Conservation (phyloP, 2,113 vertebrate genomes). For the Scomber colias region DNA sequence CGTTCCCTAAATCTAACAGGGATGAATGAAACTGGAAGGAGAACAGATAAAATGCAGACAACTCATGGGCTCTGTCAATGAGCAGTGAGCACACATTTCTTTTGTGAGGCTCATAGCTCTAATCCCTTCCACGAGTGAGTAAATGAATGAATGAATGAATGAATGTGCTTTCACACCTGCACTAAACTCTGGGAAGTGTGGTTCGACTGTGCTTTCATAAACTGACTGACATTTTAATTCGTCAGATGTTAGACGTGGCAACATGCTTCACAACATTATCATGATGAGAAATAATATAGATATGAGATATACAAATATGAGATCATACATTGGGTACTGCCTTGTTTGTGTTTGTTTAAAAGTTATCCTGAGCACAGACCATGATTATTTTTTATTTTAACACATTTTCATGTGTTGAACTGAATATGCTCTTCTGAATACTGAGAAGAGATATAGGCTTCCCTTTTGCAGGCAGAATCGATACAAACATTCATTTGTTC, state of each 20-base stretch:
- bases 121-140: slow-evolving; percentile 14
- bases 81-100: slow-evolving; percentile 21
- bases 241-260: not conserved
- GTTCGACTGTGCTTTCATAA: not conserved
- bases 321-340: no score
- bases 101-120: slow-evolving; percentile 31
- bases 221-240: not conserved
- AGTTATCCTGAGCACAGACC: no score
- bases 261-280: not conserved
- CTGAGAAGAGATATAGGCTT: no score
- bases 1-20: not conserved
- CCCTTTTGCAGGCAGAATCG: no score
- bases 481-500: no score
- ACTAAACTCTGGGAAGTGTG: not conserved
- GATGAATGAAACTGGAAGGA: slow-evolving; percentile 29
- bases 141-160: not conserved
- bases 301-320: no score
- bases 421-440: no score
- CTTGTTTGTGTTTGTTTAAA: no score
- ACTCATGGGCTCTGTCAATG: slow-evolving; percentile 4
- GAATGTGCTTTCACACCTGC: slow-evolving; percentile 46
- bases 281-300: no score
- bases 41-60: slow-evolving; percentile 16
- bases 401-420: no score
- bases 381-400: no score